Conservation (phyloP, 2,113 vertebrate genomes). For the Phyllostomus discolor region DNA sequence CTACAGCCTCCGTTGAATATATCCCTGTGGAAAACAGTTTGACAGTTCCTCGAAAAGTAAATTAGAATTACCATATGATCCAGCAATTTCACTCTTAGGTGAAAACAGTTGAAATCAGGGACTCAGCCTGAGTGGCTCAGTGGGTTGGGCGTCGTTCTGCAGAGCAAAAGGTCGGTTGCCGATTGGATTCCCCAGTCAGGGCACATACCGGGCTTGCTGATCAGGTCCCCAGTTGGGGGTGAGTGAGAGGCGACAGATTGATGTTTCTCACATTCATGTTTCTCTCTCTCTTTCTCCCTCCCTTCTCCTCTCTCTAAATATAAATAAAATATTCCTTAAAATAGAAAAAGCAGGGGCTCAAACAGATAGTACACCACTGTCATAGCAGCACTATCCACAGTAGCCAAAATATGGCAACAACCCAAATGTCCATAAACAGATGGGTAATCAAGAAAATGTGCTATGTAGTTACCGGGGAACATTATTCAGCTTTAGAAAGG, state of each 20-base stretch:
- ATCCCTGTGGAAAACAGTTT: not conserved
- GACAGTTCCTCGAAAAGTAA: not conserved
- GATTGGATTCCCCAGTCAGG: too few relatives aligned
- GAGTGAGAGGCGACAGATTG: too few relatives aligned
- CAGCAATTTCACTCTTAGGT: not conserved
- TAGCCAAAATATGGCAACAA: not conserved
- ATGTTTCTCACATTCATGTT: too few relatives aligned
- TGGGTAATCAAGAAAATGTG: not conserved
- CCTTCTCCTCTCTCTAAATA: too few relatives aligned
- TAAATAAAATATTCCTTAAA: too few relatives aligned
- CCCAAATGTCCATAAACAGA: not conserved
- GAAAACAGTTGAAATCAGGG: not conserved
- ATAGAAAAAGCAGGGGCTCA: not conserved
- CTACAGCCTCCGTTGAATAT: not conserved
- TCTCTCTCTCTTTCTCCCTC: too few relatives aligned
- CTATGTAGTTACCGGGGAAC: fast-evolving
- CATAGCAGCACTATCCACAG: not conserved
- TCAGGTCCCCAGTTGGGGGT: too few relatives aligned
- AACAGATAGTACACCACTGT: not conserved
- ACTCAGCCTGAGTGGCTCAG: not conserved
- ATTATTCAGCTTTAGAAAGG: not conserved
- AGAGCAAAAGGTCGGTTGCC: too few relatives aligned
- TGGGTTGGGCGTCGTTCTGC: too few relatives aligned
- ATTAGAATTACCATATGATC: not conserved
- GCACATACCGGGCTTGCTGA: too few relatives aligned